Conservation (phyloP, 2,113 vertebrate species). For the Paratilapia polleni region DNA sequence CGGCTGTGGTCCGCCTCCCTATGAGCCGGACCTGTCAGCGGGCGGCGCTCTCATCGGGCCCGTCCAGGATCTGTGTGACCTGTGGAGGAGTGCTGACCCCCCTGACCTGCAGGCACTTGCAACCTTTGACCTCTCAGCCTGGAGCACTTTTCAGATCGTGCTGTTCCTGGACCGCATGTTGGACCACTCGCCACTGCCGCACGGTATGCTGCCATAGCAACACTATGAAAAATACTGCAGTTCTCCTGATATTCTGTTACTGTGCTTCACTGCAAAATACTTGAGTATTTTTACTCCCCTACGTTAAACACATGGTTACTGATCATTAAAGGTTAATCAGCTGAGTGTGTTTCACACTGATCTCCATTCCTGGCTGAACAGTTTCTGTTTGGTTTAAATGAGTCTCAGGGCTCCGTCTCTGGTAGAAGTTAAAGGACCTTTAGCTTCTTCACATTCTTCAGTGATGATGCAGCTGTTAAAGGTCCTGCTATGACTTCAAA, state of each 20-base stretch:
- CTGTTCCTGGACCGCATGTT: conserved; percentile 95
- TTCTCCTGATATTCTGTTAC: neutral
- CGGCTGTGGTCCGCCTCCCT: conserved; percentile 89
- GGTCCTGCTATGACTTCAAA: too few relatives aligned
- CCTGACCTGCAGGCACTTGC: conserved; percentile 79
- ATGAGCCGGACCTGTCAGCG: conserved; percentile 92
- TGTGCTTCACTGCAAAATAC: neutral
- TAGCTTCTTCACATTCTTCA: neutral
- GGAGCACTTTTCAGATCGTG: conserved; percentile 95
- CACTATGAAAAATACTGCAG: neutral
- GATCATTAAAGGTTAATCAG: too few relatives aligned
- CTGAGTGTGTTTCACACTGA: too few relatives aligned
- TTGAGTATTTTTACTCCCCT: neutral
- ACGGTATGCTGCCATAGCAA: conserved; percentile 72
- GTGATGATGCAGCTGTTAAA: too few relatives aligned
- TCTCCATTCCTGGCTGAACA: neutral
- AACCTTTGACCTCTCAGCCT: conserved; percentile 87
- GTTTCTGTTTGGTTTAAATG: neutral
- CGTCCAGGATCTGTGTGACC: conserved; percentile 87
- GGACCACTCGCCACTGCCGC: conserved; percentile 88
- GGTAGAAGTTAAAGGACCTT: neutral
- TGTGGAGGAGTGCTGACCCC: conserved; percentile 85
- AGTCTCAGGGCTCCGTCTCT: neutral
- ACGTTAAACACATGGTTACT: neutral
- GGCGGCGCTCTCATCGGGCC: conserved; percentile 87